phyloP scores from a whole-genome alignment of 2,113 vertebrate genomes.

The Herpetotheres cachinnans region DNA sequence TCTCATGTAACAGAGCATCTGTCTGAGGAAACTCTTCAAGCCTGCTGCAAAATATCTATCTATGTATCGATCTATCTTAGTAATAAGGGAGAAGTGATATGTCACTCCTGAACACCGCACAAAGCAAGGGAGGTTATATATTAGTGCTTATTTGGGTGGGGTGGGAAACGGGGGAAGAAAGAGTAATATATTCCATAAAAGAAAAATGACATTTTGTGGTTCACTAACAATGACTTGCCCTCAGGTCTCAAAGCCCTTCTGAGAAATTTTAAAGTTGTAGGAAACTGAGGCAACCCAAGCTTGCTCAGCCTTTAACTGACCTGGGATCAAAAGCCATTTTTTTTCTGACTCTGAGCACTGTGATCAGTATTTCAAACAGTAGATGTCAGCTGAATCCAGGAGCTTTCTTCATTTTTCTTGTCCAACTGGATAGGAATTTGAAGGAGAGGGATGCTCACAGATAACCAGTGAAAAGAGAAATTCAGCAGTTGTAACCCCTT shows the following conservation, averaged over 20 bases:
- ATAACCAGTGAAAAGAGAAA: neutral
- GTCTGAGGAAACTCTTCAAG: conserved; percentile 45
- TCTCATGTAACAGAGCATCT: conserved; percentile 33
- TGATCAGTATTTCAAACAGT: neutral
- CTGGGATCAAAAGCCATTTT: neutral
- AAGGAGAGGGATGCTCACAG: conserved; percentile 1
- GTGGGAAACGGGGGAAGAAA: neutral
- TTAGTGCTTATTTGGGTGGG: conserved; percentile 11
- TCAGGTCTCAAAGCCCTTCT: conserved; percentile 2
- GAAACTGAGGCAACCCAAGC: conserved; percentile 9
- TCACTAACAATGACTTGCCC: neutral
- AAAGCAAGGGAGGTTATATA: neutral
- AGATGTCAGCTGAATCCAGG: neutral
- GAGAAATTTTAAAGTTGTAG: neutral
- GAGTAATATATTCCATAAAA: neutral
- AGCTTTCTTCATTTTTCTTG: neutral
- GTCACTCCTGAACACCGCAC: neutral
- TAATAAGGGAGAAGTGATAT: neutral
- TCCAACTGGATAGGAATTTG: neutral
- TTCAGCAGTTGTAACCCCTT: neutral
- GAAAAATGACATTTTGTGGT: neutral
- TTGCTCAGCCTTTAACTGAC: neutral
- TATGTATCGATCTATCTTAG: neutral
- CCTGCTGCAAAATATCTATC: conserved; percentile 50
- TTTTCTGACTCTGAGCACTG: neutral